These are phyloP conservation scores for Aldabrachelys gigantea DNA, from an alignment of 2,113 vertebrate species.

Conservation along the genomic window DNA sequence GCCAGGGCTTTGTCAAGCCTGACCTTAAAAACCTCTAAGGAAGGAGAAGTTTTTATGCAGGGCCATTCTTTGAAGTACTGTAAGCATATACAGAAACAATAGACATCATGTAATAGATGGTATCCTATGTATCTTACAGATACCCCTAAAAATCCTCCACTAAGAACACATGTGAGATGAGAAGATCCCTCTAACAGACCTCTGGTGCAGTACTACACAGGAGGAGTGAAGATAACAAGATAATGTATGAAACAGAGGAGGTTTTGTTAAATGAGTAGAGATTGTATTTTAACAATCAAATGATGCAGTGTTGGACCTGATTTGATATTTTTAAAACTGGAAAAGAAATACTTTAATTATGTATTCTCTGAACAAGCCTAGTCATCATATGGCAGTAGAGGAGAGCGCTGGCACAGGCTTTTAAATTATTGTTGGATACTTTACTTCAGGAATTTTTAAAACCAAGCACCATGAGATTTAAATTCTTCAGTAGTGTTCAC, in stretches of 20 bases:
- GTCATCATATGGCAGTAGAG: slow-evolving; percentile 21
- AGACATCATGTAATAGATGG: not conserved
- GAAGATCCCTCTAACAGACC: slow-evolving; percentile 1
- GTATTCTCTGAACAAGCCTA: slow-evolving; percentile 35
- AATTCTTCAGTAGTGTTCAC: slow-evolving; percentile 1
- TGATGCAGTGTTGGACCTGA: not conserved
- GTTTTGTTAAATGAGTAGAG: not conserved
- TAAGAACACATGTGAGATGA: slow-evolving; percentile 85
- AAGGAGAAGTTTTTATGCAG: not conserved
- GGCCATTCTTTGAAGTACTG: not conserved
- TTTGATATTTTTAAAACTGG: not conserved
- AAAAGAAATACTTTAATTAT: not conserved
- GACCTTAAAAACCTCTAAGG: no score
- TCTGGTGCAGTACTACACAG: not conserved
- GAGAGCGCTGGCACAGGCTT: slow-evolving; percentile 58
- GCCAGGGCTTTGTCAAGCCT: no score
- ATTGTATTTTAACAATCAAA: slow-evolving; percentile 2
- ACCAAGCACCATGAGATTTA: slow-evolving; percentile 9
- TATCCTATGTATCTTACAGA: slow-evolving; percentile 76
- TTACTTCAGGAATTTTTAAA: slow-evolving; percentile 60
- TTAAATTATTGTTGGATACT: slow-evolving; percentile 61
- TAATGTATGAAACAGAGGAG: not conserved
- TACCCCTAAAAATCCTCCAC: slow-evolving; percentile 79
- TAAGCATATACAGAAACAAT: not conserved
- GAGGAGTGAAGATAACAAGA: not conserved